Evolutionary conservation across 2,797 vertebrate genomes (phyloP).

Genomic region (Paramormyrops hopkinsi): DNA sequence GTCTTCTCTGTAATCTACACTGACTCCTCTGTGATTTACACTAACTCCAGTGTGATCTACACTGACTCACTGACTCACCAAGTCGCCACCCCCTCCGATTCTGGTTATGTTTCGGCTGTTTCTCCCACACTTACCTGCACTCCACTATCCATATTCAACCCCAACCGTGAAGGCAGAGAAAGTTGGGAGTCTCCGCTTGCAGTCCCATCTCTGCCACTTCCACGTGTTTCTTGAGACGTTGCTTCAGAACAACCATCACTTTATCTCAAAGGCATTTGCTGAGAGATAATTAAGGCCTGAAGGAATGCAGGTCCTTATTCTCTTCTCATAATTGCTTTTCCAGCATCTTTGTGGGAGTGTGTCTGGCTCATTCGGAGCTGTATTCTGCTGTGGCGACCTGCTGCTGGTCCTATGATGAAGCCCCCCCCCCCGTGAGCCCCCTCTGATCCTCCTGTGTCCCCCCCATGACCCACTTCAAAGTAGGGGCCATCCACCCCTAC

Average conservation of each 20-base stretch:
- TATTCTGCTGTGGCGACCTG: not conserved
- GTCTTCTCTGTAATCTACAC: slow-evolving; percentile 30
- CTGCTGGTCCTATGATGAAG: not conserved
- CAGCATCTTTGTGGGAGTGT: not conserved
- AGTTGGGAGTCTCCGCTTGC: not conserved
- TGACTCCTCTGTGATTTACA: slow-evolving; percentile 31
- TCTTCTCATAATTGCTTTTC: slow-evolving; percentile 43
- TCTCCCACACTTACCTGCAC: not conserved
- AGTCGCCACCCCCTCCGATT: not conserved
- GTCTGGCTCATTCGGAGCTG: slow-evolving; percentile 10
- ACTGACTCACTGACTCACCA: slow-evolving; percentile 17
- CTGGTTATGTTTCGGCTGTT: not conserved
- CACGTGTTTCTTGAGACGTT: not conserved
- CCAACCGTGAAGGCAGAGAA: not conserved
- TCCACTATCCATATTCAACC: not conserved
- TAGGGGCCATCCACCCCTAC: not conserved
- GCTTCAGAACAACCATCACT: not conserved
- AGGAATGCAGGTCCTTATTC: not conserved
- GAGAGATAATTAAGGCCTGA: slow-evolving; percentile 37
- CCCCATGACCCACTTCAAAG: not conserved
- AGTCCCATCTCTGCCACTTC: not conserved
- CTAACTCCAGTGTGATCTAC: slow-evolving; percentile 28
- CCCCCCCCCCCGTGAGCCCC: too few species aligned
- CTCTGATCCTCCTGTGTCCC: not conserved
- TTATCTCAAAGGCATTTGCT: slow-evolving; percentile 32